phyloP scores from a whole-genome alignment of 2,113 vertebrate genomes.

The Lampris megalopsis region DNA sequence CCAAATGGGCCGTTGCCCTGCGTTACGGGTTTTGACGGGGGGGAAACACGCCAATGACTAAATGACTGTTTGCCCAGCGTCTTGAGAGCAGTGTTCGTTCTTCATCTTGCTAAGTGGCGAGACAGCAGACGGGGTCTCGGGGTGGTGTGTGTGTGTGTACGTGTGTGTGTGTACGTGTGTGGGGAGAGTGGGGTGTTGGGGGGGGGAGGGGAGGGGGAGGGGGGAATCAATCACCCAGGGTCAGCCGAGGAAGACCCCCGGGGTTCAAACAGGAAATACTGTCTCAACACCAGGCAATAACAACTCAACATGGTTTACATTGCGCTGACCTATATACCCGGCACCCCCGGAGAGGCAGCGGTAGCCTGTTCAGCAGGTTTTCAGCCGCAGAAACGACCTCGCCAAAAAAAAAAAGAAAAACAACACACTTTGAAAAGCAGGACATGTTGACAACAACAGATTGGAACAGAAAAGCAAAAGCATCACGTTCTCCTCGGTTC shows the following conservation, averaged over 20 bases:
- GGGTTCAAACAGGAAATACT: constrained; percentile 78
- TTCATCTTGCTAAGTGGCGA: constrained; percentile 24
- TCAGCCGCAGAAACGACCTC: neutral
- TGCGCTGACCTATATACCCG: constrained; percentile 50
- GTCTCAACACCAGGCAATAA: constrained; percentile 73
- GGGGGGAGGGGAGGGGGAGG: constrained; percentile 20
- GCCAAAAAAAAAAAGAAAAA: constrained; percentile 44
- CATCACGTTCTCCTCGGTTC: neutral
- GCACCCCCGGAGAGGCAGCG: constrained; percentile 17
- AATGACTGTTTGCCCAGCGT: constrained; percentile 69
- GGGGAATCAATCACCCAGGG: constrained; percentile 42
- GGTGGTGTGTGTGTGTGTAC: too few relatives aligned
- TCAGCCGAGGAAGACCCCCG: constrained; percentile 62
- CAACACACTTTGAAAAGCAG: constrained; percentile 5
- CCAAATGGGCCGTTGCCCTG: constrained; percentile 61
- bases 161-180: neutral
- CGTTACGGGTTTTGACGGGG: constrained; percentile 57
- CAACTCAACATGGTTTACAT: constrained; percentile 72
- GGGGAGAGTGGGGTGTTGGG: constrained; percentile 1
- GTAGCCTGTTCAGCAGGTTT: constrained; percentile 38
- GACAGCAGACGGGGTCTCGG: neutral
- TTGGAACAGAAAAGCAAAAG: neutral
- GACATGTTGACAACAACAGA: neutral
- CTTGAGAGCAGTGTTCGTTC: constrained; percentile 40
- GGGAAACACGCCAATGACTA: constrained; percentile 59